Evolutionary conservation across 35 echinoderm and acorn worm genomes (phyloP), one percentile per base, ranked within the genome.

Genomic region (Acanthaster planci): DNA sequence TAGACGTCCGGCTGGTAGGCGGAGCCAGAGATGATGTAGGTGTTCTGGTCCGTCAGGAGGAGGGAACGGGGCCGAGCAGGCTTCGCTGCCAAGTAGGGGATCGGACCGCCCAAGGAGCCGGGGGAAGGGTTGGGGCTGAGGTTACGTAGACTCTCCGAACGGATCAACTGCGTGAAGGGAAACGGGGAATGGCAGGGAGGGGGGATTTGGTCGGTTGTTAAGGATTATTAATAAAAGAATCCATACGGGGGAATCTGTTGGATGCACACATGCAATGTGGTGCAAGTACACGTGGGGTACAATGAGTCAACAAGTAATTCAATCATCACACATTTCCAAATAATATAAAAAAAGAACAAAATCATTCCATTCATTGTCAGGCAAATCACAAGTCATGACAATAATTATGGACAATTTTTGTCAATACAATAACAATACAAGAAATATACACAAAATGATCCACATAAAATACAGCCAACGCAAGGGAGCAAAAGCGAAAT

Each of bases 71-170:
- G 92, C 18, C 92, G 77, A 27, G 87, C 55, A 7, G 82, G 82
- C 37, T 76, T 37, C 2, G 81, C 52, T 37, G 80, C 52, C 18
- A 52, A 8, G 27, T 47, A 37, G 23, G 59, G 67, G 21, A 86
- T 51, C 35, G 67, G 38, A 42, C 32, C 38, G 19, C 84, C 84
- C 9, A 30, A 3, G 22, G 40, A 51, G 76, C 56, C 84, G 9
- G 92, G 83, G 8, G 92, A 90, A 50, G 77, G 85, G 12, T 81
- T 47, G 5, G 87, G 92, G 78, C 83, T 88, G 64, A 94, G 78
- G 84, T 94, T 94, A 51, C 92, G 92, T 8, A 94, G 84, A 42
- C 92, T 94, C 53, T 94, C 92, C 52, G 87, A 94, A 5, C 92
- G 83, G 29, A 87, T 81, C 16, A 94, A 29, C 92, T 94, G 87